phyloP scores from a whole-genome alignment of 2,113 vertebrate genomes.

The Micronycteris hirsuta region DNA sequence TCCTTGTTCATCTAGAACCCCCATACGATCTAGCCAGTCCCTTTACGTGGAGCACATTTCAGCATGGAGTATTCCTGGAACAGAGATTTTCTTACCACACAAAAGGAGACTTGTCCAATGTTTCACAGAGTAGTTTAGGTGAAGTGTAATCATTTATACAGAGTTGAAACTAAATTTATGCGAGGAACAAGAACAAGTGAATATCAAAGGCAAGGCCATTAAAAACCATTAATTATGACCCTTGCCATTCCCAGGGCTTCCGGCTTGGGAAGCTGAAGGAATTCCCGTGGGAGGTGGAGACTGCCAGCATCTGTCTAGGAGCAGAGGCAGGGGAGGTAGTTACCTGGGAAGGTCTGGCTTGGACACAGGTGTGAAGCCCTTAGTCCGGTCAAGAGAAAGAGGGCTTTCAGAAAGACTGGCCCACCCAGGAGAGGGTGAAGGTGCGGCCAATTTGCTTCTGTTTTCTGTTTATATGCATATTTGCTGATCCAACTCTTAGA shows the following conservation, averaged over 20 bases:
- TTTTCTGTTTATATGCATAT: rapidly evolving
- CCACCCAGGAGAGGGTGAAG: rapidly evolving
- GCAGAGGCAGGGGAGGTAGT: background rate
- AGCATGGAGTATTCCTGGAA: background rate
- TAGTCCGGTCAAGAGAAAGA: background rate
- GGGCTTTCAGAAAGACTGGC: too few species aligned
- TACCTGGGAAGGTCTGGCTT: background rate
- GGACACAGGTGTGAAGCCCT: background rate
- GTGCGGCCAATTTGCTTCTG: rapidly evolving
- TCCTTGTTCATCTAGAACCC: background rate
- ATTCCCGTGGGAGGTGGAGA: background rate
- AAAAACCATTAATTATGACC: conserved; percentile 60
- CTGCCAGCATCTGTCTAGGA: background rate
- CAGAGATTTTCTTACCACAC: rapidly evolving
- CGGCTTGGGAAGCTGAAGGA: background rate
- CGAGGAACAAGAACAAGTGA: background rate
- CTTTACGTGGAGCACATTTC: rapidly evolving
- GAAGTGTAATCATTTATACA: conserved; percentile 61
- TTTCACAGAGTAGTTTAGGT: rapidly evolving
- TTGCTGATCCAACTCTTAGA: background rate
- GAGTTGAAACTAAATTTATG: conserved; percentile 58
- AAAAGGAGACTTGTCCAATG: background rate
- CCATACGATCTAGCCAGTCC: rapidly evolving
- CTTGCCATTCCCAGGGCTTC: background rate
- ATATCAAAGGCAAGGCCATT: conserved; percentile 60